Evolutionary conservation across 53 echinoderm and acorn worm species (phyloP).

Genomic region (Mesocentrotus franciscanus): DNA sequence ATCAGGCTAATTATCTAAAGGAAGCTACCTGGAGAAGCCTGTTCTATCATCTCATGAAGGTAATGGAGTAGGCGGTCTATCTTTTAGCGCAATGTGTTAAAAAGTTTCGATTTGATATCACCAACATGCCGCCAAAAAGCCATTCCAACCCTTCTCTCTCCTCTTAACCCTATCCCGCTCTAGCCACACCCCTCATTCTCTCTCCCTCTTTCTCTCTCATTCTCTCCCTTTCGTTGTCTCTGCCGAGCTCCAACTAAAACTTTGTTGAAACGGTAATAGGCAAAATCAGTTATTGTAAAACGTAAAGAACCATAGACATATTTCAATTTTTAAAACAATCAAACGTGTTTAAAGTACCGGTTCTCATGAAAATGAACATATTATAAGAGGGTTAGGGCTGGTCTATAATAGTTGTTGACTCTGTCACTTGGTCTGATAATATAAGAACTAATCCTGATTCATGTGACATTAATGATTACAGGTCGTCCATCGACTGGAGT

Average conservation of each 20-base stretch:
- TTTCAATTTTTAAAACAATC: neutral
- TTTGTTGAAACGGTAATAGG: neutral
- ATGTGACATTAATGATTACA: too few relatives aligned
- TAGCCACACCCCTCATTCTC: neutral
- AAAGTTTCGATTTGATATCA: too few relatives aligned
- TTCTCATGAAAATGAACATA: too few relatives aligned
- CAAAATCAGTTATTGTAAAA: neutral
- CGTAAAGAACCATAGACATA: neutral
- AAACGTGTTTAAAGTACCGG: too few relatives aligned
- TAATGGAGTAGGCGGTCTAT: neutral
- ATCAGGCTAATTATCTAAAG: slow-evolving; percentile 54
- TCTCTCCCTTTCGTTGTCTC: neutral
- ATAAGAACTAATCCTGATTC: too few relatives aligned
- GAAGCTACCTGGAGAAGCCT: slow-evolving; percentile 88
- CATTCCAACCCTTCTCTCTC: neutral
- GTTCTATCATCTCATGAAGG: slow-evolving; percentile 82
- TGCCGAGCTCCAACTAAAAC: neutral
- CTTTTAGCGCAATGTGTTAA: too few relatives aligned
- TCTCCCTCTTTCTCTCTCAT: neutral
- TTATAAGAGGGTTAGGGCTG: too few relatives aligned
- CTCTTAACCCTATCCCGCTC: neutral
- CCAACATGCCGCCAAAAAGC: too few relatives aligned
- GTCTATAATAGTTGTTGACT: too few relatives aligned
- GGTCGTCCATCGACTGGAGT: too few relatives aligned
- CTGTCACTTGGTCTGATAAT: too few relatives aligned